A percentile compares a stretch with the other conserved stretches of the same genome.
Conservation (phyloP, 2,888 invertebrate genomes). For the Parasteatoda lunata region DNA sequence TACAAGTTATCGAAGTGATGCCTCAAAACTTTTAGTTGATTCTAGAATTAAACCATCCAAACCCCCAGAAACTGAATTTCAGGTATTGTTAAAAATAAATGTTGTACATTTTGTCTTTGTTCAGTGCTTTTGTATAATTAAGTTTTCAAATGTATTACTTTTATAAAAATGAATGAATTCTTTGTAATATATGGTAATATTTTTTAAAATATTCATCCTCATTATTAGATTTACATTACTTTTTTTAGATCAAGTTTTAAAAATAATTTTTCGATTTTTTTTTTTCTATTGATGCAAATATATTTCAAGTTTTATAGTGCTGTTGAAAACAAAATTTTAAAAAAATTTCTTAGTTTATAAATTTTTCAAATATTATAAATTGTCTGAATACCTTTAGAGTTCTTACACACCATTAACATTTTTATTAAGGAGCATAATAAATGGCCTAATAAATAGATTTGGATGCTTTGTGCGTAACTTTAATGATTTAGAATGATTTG, state of each 20-base stretch:
- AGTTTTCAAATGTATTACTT: not conserved
- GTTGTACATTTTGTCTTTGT: not conserved
- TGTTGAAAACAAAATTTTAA: too few relatives aligned
- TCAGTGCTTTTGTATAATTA: not conserved
- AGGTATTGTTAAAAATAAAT: conserved; percentile 35
- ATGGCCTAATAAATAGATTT: too few relatives aligned
- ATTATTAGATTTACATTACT: not conserved
- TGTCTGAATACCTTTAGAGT: too few relatives aligned
- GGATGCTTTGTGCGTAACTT: too few relatives aligned
- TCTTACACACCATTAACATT: too few relatives aligned
- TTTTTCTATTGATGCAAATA: not conserved
- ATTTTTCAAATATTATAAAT: too few relatives aligned
- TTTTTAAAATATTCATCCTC: not conserved
- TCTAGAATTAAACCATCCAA: conserved; percentile 73
- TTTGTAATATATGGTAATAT: not conserved
- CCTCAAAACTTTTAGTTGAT: conserved; percentile 75
- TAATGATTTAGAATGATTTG: too few relatives aligned
- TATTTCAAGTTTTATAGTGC: not conserved
- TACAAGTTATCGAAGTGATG: conserved; percentile 84
- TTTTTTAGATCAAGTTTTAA: not conserved
- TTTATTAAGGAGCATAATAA: too few relatives aligned
- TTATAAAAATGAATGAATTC: not conserved
- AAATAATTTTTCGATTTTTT: not conserved
- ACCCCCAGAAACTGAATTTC: conserved; percentile 39
- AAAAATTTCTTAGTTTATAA: too few relatives aligned